A percentile compares a stretch with the other conserved stretches of the same genome.
phyloP scores from a whole-genome alignment of 2,797 vertebrate species.

The Zonotrichia albicollis region DNA sequence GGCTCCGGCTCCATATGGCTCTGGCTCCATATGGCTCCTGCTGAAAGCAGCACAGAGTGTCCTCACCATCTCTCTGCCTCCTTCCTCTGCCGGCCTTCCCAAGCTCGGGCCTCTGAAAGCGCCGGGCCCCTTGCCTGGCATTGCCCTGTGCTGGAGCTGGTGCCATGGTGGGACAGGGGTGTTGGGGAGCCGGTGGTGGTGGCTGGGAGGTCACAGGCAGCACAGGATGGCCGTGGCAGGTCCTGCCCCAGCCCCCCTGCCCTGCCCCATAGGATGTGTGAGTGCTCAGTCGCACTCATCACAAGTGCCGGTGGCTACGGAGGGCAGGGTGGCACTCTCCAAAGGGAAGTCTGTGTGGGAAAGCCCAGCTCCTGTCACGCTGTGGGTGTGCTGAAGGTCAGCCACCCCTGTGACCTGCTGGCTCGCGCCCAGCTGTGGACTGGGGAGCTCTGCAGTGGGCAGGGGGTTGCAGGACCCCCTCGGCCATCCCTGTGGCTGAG shows the following conservation, averaged over 20 bases:
- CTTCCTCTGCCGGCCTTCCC: not conserved
- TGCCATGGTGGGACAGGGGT: rapidly evolving
- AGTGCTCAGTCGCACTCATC: rapidly evolving
- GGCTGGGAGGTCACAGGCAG: not conserved
- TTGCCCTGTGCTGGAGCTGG: rapidly evolving
- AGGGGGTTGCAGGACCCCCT: rapidly evolving
- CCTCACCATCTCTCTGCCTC: rapidly evolving
- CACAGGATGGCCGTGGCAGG: rapidly evolving
- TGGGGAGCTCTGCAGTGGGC: rapidly evolving
- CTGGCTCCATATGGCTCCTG: not conserved
- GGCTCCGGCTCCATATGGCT: not conserved
- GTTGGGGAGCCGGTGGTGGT: rapidly evolving
- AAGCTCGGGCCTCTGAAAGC: rapidly evolving
- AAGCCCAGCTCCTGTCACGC: rapidly evolving
- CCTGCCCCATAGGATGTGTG: rapidly evolving
- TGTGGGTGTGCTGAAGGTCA: not conserved
- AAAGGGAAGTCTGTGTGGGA: not conserved
- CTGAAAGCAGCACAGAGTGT: not conserved
- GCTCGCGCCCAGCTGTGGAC: not conserved
- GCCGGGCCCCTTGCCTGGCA: rapidly evolving
- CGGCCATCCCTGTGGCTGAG: rapidly evolving
- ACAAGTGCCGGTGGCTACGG: not conserved
- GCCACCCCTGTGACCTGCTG: not conserved
- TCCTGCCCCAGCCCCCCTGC: not conserved
- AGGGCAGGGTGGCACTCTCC: not conserved